A percentile compares a stretch with the other conserved stretches of the same genome.
phyloP scores from a whole-genome alignment of 23 tunicate genomes.

The Halocynthia aurantium region DNA sequence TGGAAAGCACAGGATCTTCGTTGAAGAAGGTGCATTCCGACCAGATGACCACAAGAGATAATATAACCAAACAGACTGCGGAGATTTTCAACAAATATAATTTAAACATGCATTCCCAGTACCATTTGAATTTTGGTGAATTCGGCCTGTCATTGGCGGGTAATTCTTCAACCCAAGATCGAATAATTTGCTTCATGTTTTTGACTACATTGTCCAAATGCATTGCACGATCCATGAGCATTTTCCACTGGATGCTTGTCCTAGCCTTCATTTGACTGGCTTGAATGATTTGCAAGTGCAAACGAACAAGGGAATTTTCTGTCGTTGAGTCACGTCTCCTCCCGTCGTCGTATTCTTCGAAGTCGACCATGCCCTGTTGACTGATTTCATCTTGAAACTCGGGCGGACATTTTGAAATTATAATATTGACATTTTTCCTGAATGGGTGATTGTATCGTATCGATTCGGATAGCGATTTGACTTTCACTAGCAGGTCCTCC shows the following conservation, averaged over 20 bases:
- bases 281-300: slow-evolving; percentile 63
- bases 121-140: slow-evolving; percentile 48
- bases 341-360: slow-evolving; percentile 50
- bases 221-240: slow-evolving; percentile 60
- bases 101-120: slow-evolving; percentile 73
- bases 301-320: slow-evolving; percentile 38
- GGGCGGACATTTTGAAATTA: slow-evolving; percentile 85
- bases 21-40: slow-evolving; percentile 97
- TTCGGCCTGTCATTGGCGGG: not conserved
- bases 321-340: slow-evolving; percentile 28
- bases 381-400: slow-evolving; percentile 47
- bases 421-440: slow-evolving; percentile 57
- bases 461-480: slow-evolving; percentile 37
- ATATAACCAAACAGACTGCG: slow-evolving; percentile 45
- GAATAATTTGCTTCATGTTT: slow-evolving; percentile 12
- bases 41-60: slow-evolving; percentile 93
- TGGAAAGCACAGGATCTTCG: slow-evolving; percentile 78
- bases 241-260: slow-evolving; percentile 79
- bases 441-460: slow-evolving; percentile 78
- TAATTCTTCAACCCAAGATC: not conserved
- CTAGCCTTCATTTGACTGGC: slow-evolving; percentile 68
- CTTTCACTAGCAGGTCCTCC: slow-evolving; percentile 78
- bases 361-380: slow-evolving; percentile 75
- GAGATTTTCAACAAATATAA: slow-evolving; percentile 32
- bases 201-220: slow-evolving; percentile 66